Evolutionary conservation across 2,888 invertebrate species (phyloP), one percentile per base, ranked within the genome.

Genomic region (Cerceris ruficornis): DNA sequence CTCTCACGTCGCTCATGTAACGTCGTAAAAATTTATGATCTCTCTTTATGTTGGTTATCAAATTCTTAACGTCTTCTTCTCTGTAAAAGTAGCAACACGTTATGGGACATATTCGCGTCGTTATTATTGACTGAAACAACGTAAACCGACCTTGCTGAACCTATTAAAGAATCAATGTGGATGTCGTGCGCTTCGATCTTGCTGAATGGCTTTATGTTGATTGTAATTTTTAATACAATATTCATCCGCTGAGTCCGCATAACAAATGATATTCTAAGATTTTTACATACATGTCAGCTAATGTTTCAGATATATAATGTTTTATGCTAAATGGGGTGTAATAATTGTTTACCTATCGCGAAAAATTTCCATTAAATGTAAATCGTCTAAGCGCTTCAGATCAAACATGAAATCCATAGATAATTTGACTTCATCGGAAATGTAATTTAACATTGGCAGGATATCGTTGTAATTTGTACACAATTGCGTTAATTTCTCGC

Each of bases 381-480:
- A 14, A 17, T 84, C 70, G 4, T 82, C 72, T 52, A 91, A 80
- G 28, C 79, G 68, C 15, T 87, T 67, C 11, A 90, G 52, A 42
- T 90, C 89, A 52, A 87, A 86, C 82, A 88, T 88, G 59, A 91
- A 91, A 77, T 90, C 84, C 83, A 90, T 85, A 13, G 80, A 84
- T 54, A 87, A 61, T 64, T 86, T 87, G 0, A 90, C 88, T 75
- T 89, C 84, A 11, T 76, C 61, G 5, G 91, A 84, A 60, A 90
- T 71, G 13, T 71, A 64, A n/a, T 89, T 80, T 62, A 91, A 71
- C 69, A 91, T 66, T 13, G 79, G 73, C 8, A 87, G 67, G 70
- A 91, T 70, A 69, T 90, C 86, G n/a, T 87, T 77, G 59, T 82
- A 81, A 52, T 69, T 84, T 73, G 64, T 82, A 71, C 82, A 87